Base-by-base conservation (phyloP, 2,888 invertebrate species). In the Sympetrum striolatum region DNA sequence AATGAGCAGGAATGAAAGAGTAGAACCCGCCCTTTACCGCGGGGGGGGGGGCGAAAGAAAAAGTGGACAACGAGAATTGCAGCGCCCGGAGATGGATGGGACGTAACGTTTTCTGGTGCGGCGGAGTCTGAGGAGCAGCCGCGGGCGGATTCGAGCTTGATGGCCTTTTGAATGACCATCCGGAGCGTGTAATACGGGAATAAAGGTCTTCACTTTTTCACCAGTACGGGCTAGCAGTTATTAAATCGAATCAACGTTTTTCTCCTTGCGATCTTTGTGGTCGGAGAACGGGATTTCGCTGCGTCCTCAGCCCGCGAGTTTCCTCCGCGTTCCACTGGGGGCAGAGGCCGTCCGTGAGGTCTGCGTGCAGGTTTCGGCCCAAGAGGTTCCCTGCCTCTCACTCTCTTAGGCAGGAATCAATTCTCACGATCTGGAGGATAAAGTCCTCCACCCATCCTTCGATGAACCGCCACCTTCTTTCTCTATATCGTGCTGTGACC, bases 391-490 rank as follows among this genome's bases (percentile, higher is more conserved):
- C 8, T 73, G 22, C 35, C 82, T 44, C 81, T 44, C 81, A 39
- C 37, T 82, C 82, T 31, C 53, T 60, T 82, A 82, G 82, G 82
- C 82, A 82, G 60, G 86, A 86, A 86, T 86, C 86, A 86, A 86
- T 86, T 86, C 86, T 86, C 86, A 86, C 86, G 86, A 86, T 60
- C 86, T 64, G 64, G 60, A 64, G 86, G 60, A 86, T 53, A 58
- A 86, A 86, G 86, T 86, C 86, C 86, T 60, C 60, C 86, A 64
- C 86, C 86, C 86, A 86, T 86, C 82, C 58, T 60, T 39, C 86
- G 64, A 86, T 86, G 60, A 86, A 86, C 86, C 82, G 35, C 82
- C 58, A 82, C 39, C 81, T 25, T 48, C 82, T 58, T 60, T 60
- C 37, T 60, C 86, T 81, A 25, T 64, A 60, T 60, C 86, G 35